Percentiles rank a stretch among this genome's conserved stretches.
Conservation (phyloP, 2,113 vertebrate genomes). For the Dicrurus megarhynchus region DNA sequence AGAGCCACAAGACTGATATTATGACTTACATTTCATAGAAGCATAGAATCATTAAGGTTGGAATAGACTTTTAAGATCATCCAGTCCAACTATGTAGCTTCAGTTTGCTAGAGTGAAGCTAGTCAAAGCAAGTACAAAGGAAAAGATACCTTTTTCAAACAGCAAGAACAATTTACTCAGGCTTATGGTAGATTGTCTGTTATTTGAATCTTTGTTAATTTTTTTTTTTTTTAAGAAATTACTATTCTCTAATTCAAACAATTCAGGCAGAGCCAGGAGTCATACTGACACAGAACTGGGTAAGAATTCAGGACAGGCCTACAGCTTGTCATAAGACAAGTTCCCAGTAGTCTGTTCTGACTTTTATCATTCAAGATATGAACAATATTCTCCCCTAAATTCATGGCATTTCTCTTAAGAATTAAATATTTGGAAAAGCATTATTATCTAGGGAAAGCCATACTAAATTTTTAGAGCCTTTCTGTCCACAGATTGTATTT, state of each 20-base stretch:
- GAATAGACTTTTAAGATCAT: neutral
- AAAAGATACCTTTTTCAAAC: neutral
- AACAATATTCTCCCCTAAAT: neutral
- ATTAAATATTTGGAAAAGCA: neutral
- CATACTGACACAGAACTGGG: neutral
- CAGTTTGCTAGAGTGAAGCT: neutral
- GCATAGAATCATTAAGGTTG: neutral
- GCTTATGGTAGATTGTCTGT: neutral
- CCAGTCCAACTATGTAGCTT: neutral
- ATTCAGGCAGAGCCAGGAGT: neutral
- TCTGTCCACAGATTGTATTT: neutral
- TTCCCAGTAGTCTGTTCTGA: neutral
- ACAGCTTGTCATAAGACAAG: neutral
- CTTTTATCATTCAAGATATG: neutral
- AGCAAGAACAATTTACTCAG: neutral
- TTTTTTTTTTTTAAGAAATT: neutral
- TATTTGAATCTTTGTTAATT: neutral
- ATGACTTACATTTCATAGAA: neutral
- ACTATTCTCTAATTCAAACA: neutral
- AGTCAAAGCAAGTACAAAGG: neutral
- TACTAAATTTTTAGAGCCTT: neutral
- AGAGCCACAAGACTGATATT: neutral
- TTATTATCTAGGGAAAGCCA: neutral
- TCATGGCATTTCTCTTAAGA: neutral
- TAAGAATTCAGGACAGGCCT: neutral